phyloP scores from a whole-genome alignment of 2,888 invertebrate species.

The Nesidiocoris tenuis region DNA sequence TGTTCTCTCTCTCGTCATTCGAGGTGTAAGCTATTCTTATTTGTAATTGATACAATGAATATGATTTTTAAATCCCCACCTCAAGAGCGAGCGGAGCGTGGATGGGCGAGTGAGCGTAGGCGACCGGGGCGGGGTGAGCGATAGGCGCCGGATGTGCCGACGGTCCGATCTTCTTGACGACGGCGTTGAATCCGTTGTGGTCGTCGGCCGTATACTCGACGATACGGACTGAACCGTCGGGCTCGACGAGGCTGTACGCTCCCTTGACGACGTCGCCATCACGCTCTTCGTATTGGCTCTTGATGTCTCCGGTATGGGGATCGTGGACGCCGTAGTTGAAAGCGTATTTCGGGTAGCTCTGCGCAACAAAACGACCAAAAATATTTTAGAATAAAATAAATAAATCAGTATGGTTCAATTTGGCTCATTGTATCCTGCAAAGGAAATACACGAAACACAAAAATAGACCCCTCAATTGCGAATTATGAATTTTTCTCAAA shows the following conservation, averaged over 20 bases:
- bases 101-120: conserved; percentile 23
- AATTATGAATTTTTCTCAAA: no score
- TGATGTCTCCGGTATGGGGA: conserved; percentile 63
- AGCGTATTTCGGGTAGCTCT: conserved; percentile 66
- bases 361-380: conserved; percentile 43
- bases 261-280: conserved; percentile 56
- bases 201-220: conserved; percentile 49
- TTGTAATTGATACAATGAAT: no score
- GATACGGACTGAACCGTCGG: conserved; percentile 46
- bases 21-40: no score
- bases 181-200: conserved; percentile 48
- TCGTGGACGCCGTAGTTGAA: conserved; percentile 64
- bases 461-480: no score
- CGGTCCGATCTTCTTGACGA: conserved; percentile 49
- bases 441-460: not conserved
- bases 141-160: conserved; percentile 45
- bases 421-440: not conserved
- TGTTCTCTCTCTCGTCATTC: no score
- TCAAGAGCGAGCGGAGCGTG: conserved; percentile 37
- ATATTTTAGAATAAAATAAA: conserved; percentile 26
- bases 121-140: conserved; percentile 12
- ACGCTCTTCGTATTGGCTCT: conserved; percentile 61
- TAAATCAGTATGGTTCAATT: not conserved
- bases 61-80: no score
- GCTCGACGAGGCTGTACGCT: conserved; percentile 47